Conservation (phyloP, 2,888 invertebrate genomes). For the Limnephilus marmoratus region DNA sequence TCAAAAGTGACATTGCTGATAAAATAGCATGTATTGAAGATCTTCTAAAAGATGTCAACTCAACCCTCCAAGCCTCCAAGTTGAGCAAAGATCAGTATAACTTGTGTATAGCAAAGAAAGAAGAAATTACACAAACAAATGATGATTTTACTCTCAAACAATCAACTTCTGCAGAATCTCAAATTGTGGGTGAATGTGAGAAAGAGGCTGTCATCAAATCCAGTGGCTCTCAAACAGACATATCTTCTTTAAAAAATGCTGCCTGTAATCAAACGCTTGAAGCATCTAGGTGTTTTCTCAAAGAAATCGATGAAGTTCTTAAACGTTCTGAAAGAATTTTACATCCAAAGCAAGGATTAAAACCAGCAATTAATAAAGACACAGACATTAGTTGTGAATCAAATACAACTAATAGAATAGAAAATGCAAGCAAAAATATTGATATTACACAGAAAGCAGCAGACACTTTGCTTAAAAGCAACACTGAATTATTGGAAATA, state of each 20-base stretch:
- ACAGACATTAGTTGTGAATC: not conserved
- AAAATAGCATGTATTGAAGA: conserved; percentile 76
- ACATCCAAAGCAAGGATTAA: conserved; percentile 69
- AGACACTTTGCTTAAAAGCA: conserved; percentile 73
- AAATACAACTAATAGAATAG: not conserved
- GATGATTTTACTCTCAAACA: not conserved
- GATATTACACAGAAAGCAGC: conserved; percentile 72
- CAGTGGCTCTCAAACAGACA: conserved; percentile 70
- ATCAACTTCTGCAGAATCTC: not conserved
- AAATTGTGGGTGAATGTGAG: conserved; percentile 54
- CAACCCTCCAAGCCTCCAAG: conserved; percentile 73
- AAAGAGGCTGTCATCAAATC: not conserved
- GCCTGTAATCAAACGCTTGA: conserved; percentile 70
- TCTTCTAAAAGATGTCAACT: conserved; percentile 74
- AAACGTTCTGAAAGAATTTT: conserved; percentile 72
- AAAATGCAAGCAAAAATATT: conserved; percentile 71
- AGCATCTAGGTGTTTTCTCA: conserved; percentile 73
- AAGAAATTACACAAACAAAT: conserved; percentile 7
- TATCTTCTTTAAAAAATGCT: conserved; percentile 69
- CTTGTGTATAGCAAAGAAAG: conserved; percentile 46
- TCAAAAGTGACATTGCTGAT: conserved; percentile 75
- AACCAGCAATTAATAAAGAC: conserved; percentile 20
- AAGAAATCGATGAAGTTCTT: conserved; percentile 73
- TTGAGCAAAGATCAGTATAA: conserved; percentile 72
- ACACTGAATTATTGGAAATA: conserved; percentile 71